Conservation (phyloP, 2,797 vertebrate genomes). For the Sebastes diaconus region DNA sequence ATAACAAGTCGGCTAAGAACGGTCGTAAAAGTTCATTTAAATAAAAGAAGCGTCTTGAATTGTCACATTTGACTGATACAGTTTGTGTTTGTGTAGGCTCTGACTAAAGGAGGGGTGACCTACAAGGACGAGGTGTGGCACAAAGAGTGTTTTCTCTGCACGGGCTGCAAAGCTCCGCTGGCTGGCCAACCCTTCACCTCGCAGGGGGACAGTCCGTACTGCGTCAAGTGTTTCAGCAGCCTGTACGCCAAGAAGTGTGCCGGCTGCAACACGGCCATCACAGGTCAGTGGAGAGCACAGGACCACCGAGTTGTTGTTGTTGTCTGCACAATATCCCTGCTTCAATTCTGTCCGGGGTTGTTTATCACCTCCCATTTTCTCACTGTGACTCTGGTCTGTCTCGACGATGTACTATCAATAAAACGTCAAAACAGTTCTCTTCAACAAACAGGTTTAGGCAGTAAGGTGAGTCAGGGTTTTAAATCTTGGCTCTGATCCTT, state of each 20-base stretch:
- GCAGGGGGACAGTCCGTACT: constrained; percentile 92
- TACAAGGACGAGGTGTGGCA: constrained; percentile 96
- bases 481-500: neutral
- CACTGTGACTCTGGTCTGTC: neutral
- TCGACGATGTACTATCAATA: neutral
- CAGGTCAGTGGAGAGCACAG: constrained; percentile 80
- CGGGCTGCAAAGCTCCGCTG: constrained; percentile 87
- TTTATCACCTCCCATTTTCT: neutral
- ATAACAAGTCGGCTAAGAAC: neutral
- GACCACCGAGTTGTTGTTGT: neutral
- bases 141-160: constrained; percentile 94
- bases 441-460: constrained; percentile 11
- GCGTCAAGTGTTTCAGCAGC: constrained; percentile 93
- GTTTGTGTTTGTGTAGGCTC: constrained; percentile 78
- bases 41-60: neutral
- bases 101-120: constrained; percentile 94
- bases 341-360: neutral
- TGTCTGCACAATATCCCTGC: neutral
- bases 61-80: neutral
- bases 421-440: neutral
- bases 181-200: constrained; percentile 96
- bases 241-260: constrained; percentile 95
- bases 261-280: constrained; percentile 92
- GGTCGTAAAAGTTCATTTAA: neutral
- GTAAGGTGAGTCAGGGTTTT: neutral